Evolutionary conservation across 2,113 vertebrate species (phyloP).

Genomic region (Nestor notabilis): DNA sequence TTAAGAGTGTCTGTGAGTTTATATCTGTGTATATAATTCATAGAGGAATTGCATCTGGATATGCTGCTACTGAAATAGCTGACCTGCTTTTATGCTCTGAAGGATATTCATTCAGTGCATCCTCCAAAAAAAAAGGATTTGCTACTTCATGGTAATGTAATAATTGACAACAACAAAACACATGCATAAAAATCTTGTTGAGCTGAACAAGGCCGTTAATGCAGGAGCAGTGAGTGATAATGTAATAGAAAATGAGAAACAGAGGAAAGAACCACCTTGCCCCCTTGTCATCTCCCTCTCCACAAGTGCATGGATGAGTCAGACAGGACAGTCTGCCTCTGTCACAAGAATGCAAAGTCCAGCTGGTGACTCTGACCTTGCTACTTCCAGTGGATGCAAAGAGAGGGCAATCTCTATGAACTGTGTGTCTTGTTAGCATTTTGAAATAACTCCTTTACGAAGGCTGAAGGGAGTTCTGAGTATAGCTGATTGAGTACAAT

Average conservation of each 20-base stretch:
- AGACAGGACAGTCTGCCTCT: not conserved
- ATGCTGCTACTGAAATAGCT: constrained; percentile 41
- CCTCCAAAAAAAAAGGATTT: constrained; percentile 3
- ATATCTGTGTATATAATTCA: constrained; percentile 50
- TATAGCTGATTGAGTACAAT: not conserved
- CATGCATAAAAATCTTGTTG: not conserved
- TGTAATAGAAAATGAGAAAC: not conserved
- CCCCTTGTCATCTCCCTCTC: not conserved
- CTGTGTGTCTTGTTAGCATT: rapidly evolving
- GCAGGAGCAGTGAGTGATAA: not conserved
- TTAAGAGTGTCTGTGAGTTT: not conserved
- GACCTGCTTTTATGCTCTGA: constrained; percentile 36
- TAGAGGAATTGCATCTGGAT: constrained; percentile 38
- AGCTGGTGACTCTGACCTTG: not conserved
- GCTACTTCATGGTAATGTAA: not conserved
- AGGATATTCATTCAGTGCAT: not conserved
- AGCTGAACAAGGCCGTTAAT: not conserved
- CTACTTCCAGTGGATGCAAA: not conserved
- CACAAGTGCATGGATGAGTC: rapidly evolving
- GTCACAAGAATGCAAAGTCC: not conserved
- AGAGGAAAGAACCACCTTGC: not conserved
- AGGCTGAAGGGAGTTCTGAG: not conserved
- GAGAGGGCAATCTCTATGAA: not conserved
- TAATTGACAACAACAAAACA: not conserved
- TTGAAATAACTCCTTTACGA: not conserved